A percentile compares a stretch with the other conserved stretches of the same genome.
phyloP scores from a whole-genome alignment of 2,888 invertebrate species.

The Papilio protenor region DNA sequence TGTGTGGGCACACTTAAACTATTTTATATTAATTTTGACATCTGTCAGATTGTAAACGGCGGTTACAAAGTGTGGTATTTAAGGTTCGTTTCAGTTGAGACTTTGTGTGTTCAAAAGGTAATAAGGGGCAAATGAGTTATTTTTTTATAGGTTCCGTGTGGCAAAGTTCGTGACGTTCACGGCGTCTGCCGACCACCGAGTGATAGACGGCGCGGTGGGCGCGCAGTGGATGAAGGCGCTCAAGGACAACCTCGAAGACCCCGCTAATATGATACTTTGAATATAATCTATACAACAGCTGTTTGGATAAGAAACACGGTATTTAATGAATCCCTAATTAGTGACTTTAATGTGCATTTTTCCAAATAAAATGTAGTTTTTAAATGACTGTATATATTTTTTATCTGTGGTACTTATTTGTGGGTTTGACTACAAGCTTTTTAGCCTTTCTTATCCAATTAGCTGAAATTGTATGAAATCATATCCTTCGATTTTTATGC shows the following conservation, averaged over 20 bases:
- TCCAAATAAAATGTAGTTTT: slow-evolving; percentile 10
- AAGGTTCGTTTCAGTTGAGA: no score
- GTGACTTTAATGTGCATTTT: slow-evolving; percentile 14
- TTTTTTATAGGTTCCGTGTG: slow-evolving; percentile 86
- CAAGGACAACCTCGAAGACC: slow-evolving; percentile 94
- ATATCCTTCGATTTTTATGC: slow-evolving; percentile 19
- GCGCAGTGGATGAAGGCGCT: slow-evolving; percentile 98
- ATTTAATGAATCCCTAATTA: not conserved
- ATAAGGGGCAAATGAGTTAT: not conserved
- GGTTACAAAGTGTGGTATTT: no score
- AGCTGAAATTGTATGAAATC: slow-evolving; percentile 22
- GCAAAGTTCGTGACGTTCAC: slow-evolving; percentile 94
- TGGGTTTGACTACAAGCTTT: slow-evolving; percentile 19
- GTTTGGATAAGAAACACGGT: slow-evolving; percentile 38
- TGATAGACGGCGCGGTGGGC: slow-evolving; percentile 98
- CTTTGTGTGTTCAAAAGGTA: no score
- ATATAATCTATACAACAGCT: slow-evolving; percentile 5
- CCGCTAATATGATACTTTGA: slow-evolving; percentile 94
- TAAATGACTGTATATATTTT: slow-evolving; percentile 3
- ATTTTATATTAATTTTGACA: no score
- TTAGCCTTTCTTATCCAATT: slow-evolving; percentile 27
- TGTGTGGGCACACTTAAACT: no score
- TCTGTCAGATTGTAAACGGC: no score
- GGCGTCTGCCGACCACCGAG: slow-evolving; percentile 98
- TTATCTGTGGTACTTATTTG: slow-evolving; percentile 10